Conservation (phyloP, 2,113 vertebrate genomes). For the Podiceps cristatus region DNA sequence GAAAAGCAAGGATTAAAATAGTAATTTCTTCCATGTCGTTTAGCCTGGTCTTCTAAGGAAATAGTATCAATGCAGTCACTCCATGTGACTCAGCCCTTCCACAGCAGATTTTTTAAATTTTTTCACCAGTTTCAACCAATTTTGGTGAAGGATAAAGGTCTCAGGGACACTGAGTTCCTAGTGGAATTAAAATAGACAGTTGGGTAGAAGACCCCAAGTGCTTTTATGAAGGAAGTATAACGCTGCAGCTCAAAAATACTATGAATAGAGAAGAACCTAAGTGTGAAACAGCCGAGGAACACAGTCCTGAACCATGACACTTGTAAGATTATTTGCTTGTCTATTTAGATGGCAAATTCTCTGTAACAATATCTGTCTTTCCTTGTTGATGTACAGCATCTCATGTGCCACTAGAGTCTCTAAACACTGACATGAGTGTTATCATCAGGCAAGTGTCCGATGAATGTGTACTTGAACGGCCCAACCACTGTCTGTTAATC, state of each 20-base stretch:
- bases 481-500: not conserved
- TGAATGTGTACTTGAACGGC: not conserved
- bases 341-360: not conserved
- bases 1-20: not conserved
- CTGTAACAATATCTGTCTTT: not conserved
- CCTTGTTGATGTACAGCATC: not conserved
- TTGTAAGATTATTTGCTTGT: not conserved
- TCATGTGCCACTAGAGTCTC: not conserved
- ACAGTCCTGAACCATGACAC: not conserved
- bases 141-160: not conserved
- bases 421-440: not conserved
- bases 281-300: not conserved
- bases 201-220: not conserved
- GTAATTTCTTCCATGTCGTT: not conserved
- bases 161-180: not conserved
- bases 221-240: not conserved
- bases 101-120: not conserved
- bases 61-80: not conserved
- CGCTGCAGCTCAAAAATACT: not conserved
- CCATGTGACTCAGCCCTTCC: not conserved
- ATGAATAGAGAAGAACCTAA: not conserved
- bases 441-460: not conserved
- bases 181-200: not conserved
- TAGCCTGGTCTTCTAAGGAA: not conserved
- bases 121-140: not conserved